Conservation (phyloP, 2,888 invertebrate species). For the Galerucella nymphaeae region DNA sequence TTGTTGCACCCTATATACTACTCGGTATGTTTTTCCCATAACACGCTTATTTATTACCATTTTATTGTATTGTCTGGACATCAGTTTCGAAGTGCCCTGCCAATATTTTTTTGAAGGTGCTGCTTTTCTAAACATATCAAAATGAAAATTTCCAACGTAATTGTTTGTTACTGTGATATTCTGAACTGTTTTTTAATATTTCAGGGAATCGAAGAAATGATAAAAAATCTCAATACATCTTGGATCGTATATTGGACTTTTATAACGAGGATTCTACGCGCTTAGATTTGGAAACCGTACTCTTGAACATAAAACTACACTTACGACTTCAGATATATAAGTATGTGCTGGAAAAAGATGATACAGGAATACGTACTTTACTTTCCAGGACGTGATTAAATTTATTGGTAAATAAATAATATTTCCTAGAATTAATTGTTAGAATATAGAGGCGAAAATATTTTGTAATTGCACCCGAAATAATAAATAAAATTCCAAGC, state of each 20-base stretch:
- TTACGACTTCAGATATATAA: neutral
- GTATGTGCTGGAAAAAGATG: neutral
- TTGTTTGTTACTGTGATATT: no score
- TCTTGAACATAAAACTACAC: neutral
- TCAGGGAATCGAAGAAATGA: neutral
- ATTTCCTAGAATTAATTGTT: neutral
- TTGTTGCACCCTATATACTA: no score
- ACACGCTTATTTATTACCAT: no score
- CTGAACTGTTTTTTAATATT: neutral
- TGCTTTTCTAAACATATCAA: no score
- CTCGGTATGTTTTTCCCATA: no score
- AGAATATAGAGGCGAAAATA: neutral
- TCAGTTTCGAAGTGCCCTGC: no score
- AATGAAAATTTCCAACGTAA: neutral
- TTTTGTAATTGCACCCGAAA: neutral
- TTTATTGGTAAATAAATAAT: neutral
- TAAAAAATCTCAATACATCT: neutral
- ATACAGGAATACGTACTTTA: neutral
- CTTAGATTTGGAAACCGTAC: neutral
- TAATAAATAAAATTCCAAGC: neutral
- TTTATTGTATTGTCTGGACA: no score
- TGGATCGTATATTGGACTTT: neutral
- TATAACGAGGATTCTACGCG: neutral
- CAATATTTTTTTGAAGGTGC: no score
- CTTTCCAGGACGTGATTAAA: neutral